These are phyloP conservation scores for Aphidoletes aphidimyza DNA, from an alignment of 2,888 invertebrate genomes.

Conservation along the genomic window DNA sequence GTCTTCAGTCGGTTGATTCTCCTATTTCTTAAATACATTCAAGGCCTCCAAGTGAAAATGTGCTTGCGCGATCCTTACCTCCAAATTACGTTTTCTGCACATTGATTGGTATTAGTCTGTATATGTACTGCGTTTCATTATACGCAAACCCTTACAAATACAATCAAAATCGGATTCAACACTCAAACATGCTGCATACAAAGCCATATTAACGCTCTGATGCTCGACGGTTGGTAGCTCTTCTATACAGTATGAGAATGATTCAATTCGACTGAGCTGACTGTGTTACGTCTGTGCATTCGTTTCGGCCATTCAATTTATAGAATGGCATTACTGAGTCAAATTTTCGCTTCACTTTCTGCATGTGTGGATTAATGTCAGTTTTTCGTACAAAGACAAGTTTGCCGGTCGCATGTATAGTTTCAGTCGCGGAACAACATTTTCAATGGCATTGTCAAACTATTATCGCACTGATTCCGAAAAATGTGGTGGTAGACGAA, in stretches of 20 bases:
- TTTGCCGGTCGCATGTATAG: constrained; percentile 20
- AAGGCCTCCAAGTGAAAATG: background rate
- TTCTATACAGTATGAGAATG: background rate
- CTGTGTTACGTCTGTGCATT: background rate
- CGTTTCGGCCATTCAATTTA: background rate
- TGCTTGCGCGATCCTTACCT: constrained; percentile 42
- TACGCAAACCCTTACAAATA: constrained; percentile 29
- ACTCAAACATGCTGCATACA: background rate
- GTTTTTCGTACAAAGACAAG: background rate
- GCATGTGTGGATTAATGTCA: constrained; percentile 28
- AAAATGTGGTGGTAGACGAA: background rate
- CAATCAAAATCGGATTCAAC: background rate
- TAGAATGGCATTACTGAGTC: background rate
- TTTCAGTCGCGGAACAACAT: background rate
- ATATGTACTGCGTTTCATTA: background rate
- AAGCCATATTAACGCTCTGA: background rate
- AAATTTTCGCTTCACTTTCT: constrained; percentile 2
- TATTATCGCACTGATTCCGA: background rate
- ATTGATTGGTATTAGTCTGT: background rate
- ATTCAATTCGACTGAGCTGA: background rate
- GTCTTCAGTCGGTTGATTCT: constrained; percentile 15
- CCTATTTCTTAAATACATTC: constrained; percentile 38
- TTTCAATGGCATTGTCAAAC: background rate
- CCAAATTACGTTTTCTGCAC: constrained; percentile 21
- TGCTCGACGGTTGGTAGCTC: background rate